Percentiles rank a stretch among this genome's conserved stretches.
Evolutionary conservation across 1,140 invertebrate genomes (phyloP).

Genomic region (Panulirus ornatus): DNA sequence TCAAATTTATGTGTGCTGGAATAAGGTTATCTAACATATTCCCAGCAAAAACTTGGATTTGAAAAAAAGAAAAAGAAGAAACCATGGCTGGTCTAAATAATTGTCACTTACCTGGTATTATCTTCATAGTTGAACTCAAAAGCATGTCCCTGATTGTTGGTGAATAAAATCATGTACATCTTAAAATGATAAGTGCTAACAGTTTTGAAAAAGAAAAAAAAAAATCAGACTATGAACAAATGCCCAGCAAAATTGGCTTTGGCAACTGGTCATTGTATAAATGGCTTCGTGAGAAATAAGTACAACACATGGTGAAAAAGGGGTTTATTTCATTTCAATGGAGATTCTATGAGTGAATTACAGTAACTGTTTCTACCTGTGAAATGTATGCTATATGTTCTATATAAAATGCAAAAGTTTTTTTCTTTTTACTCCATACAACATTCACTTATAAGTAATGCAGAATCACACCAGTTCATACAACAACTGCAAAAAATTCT

Average conservation of each 20-base stretch:
- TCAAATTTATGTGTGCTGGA: no score
- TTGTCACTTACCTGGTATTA: not conserved
- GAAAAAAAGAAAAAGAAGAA: no score
- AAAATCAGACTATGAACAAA: not conserved
- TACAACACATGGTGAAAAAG: slow-evolving; percentile 65
- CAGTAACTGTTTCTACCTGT: slow-evolving; percentile 70
- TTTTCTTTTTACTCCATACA: slow-evolving; percentile 59
- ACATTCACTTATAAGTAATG: slow-evolving; percentile 64
- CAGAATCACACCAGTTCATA: not conserved
- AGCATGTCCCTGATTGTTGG: not conserved
- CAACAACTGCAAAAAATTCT: slow-evolving; percentile 31
- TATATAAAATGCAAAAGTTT: slow-evolving; percentile 72
- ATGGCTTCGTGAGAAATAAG: slow-evolving; percentile 35
- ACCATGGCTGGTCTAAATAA: no score
- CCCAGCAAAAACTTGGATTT: no score
- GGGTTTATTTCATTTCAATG: slow-evolving; percentile 67
- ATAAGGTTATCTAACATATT: no score
- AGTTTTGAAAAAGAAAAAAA: not conserved
- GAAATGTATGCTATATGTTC: slow-evolving; percentile 68
- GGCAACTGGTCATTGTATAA: not conserved
- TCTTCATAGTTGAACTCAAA: not conserved
- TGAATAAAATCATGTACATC: not conserved
- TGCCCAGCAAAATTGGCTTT: no score
- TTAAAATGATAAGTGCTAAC: no score
- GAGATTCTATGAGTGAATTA: slow-evolving; percentile 72